A percentile compares a stretch with the other conserved stretches of the same genome.
These are phyloP conservation scores for Pristionchus fissidentatus DNA, from an alignment of 2,888 invertebrate species.

Conservation along the genomic window DNA sequence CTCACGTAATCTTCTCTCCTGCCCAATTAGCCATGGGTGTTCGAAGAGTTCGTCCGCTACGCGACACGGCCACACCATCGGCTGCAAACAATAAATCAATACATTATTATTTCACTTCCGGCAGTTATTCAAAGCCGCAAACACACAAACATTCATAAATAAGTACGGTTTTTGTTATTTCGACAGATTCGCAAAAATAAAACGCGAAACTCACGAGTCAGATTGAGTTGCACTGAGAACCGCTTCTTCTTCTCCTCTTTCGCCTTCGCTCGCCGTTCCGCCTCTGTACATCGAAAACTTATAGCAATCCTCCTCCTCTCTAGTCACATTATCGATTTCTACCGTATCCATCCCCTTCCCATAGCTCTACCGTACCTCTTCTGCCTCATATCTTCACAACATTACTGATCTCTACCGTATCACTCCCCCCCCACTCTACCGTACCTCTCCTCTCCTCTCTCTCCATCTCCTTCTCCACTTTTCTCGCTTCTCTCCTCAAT, in stretches of 20 bases:
- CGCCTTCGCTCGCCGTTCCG: not conserved
- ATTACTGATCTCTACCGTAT: no score
- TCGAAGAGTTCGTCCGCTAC: constrained; percentile 23
- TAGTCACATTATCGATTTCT: not conserved
- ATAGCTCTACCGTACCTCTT: no score
- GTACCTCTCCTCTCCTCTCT: constrained; percentile 31
- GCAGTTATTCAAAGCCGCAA: no score
- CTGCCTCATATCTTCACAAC: no score
- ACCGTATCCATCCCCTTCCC: no score
- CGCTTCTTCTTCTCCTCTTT: constrained; percentile 40
- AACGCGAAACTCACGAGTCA: not conserved
- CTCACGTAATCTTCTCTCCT: constrained; percentile 27
- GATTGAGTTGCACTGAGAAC: not conserved
- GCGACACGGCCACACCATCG: constrained; percentile 7
- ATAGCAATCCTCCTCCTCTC: not conserved
- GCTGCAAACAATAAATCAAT: no score
- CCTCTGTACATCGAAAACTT: not conserved
- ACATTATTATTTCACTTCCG: no score
- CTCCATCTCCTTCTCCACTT: constrained; percentile 30
- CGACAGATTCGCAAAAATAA: no score
- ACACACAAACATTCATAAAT: not conserved
- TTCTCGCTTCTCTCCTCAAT: constrained; percentile 16
- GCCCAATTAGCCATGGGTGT: constrained; percentile 28
- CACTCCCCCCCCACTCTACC: not conserved
- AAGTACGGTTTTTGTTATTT: no score